Evolutionary conservation across 2,113 vertebrate genomes (phyloP), one percentile per base, ranked within the genome.

Genomic region (Columba janthina): DNA sequence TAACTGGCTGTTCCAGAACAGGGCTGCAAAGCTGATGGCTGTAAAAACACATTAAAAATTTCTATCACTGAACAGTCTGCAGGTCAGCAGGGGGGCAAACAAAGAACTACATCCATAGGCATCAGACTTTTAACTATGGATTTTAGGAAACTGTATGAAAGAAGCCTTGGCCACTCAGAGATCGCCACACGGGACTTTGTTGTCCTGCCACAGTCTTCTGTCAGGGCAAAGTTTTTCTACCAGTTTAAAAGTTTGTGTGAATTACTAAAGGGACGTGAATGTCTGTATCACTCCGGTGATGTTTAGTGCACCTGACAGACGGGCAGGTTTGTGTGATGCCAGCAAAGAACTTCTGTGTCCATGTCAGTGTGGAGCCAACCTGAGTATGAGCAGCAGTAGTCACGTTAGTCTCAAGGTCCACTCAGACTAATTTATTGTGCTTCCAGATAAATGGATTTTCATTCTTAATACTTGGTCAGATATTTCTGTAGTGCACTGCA

Each of bases 1-100:
- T 86, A 56, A 79, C 90, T 85, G 84, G 25, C 83, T 95, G 88
- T 94, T 94, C 73, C 70, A 94, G 73, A 85, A 72, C 85, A 56
- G n/a, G 58, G 73, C 62, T 84, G n/a, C 57, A 57, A 88, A 88
- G 65, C 89, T 51, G 54, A 11, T 40, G 64, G 58, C 72, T 88
- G 54, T 77, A 91, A 82, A 90, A 80, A 11, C 36, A 54, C 79
- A 88, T 95, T 46, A 79, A 44, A 85, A 84, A 82, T 57, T 50
- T 82, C 78, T 92, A 5, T 74, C 66, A 32, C 51, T 83, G 81
- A 70, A 19, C 57, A 38, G 28, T 44, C 57, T 79, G 26, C n/a
- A 65, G 93, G 90, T 93, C 85, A 94, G 44, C 69, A 56, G 58
- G 9, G 67, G 76, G 85, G 48, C 67, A 94, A 29, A 29, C 48